Evolutionary conservation across 2,888 invertebrate genomes (phyloP).

Genomic region (Rapana venosa): DNA sequence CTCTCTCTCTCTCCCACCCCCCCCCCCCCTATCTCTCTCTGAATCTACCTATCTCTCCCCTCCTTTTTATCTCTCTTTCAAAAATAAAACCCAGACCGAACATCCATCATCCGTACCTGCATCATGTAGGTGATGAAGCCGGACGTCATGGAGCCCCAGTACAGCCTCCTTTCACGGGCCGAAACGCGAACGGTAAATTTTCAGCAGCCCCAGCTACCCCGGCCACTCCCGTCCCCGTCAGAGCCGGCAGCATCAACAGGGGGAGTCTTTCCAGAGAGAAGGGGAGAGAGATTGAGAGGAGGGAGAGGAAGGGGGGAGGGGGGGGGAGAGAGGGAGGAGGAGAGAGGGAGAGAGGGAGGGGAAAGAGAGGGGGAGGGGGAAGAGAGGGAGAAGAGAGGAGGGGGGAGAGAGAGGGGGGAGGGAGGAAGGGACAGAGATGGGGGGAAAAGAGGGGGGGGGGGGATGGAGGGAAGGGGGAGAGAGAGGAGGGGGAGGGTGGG

Average conservation of each 20-base stretch:
- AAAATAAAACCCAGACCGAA: neutral
- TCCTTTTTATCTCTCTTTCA: too few relatives aligned
- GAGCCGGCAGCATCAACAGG: slow-evolving; percentile 66
- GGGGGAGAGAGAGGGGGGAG: neutral
- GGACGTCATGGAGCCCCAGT: slow-evolving; percentile 65
- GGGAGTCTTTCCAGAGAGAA: slow-evolving; percentile 54
- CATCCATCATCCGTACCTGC: slow-evolving; percentile 58
- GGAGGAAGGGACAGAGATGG: neutral
- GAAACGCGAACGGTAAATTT: slow-evolving; percentile 54
- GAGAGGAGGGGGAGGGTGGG: neutral
- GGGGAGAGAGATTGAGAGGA: neutral
- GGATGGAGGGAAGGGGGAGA: neutral
- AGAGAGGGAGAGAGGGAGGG: neutral
- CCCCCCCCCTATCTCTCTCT: too few relatives aligned
- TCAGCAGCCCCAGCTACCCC: too few relatives aligned
- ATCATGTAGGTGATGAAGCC: slow-evolving; percentile 64
- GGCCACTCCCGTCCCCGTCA: slow-evolving; percentile 61
- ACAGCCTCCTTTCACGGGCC: slow-evolving; percentile 60
- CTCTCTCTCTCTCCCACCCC: too few relatives aligned
- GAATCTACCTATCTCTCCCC: too few relatives aligned
- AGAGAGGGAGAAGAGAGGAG: neutral
- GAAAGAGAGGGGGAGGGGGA: neutral
- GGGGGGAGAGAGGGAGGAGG: neutral
- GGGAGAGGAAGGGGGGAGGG: neutral
- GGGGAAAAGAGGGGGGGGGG: neutral